phyloP scores from a whole-genome alignment of 2,113 vertebrate species.

The Labeo rohita region DNA sequence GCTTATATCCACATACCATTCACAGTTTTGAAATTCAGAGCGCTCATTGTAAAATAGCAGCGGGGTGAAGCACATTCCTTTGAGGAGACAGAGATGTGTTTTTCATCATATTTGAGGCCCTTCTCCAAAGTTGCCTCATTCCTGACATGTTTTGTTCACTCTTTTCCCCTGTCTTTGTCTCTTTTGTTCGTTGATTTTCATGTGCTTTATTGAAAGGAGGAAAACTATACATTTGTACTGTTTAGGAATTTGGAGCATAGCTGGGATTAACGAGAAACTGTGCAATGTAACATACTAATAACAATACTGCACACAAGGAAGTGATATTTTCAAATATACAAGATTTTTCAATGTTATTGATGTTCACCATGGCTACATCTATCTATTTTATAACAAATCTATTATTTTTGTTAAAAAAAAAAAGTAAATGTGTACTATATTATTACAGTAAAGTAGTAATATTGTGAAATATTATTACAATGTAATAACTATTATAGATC shows the following conservation, averaged over 20 bases:
- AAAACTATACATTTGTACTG: neutral
- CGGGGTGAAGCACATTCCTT: slow-evolving; percentile 29
- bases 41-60: slow-evolving; percentile 17
- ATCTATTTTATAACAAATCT: too few species aligned
- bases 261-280: too few species aligned
- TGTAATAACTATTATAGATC: neutral
- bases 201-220: neutral
- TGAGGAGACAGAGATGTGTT: slow-evolving; percentile 35
- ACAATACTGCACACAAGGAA: neutral
- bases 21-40: slow-evolving; percentile 11
- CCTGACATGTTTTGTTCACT: slow-evolving; percentile 36
- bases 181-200: neutral
- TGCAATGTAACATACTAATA: neutral
- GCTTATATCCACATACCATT: slow-evolving; percentile 2
- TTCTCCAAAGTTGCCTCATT: slow-evolving; percentile 46
- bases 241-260: neutral
- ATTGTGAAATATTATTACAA: neutral
- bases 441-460: neutral
- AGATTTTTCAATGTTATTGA: neutral
- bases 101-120: slow-evolving; percentile 27
- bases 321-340: neutral
- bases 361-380: neutral
- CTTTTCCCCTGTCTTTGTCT: slow-evolving; percentile 1
- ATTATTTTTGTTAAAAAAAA: too few species aligned
- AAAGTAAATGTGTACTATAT: too few species aligned